Evolutionary conservation across 1,140 invertebrate genomes (phyloP), one percentile per base, ranked within the genome.

Genomic region (Saxidomus purpurata): DNA sequence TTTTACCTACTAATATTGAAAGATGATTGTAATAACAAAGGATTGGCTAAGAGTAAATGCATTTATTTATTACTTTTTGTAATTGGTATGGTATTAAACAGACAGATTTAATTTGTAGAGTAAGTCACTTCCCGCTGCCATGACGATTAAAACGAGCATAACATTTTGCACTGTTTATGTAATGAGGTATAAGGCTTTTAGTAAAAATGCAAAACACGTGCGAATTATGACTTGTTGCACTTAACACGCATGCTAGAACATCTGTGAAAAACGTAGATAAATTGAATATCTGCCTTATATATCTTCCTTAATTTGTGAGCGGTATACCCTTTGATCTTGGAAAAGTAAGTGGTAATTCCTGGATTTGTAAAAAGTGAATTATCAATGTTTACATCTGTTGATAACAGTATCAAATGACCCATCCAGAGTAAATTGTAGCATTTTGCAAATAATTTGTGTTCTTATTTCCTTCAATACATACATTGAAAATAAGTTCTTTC

Each of bases 191-290:
- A n/a, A 79, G 40, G 76, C 76, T 79, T 79, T 79, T 79, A 79
- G 76, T 55, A 79, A 79, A 79, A 79, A 79, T 79, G 76, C 76
- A 79, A 79, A 79, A 79, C 76, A 79, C 31, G 76, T 79, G 76
- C 40, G 25, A 52, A 36, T 52, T 79, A 79, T 79, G 47, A 71
- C 67, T 71, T 71, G 25, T 28, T 71, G 34, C 36, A 71, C 67
- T 71, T 15, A 71, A 71, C 34, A 22, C 25, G 28, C 34, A 71
- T 15, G 2, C 36, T 71, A 38, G 3, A 67, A 38, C 67, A 71
- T 38, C 17, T 71, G 67, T 71, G 19, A 38, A 71, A 71, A 22
- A 9, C 25, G 15, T 28, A 63, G n/a, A 28, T 63, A 63, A 63
- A 63, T 28, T 63, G 59, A 63, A 63, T 63, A 28, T 63, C 59